Conservation (phyloP, 1,140 invertebrate genomes). For the Drosophila willistoni region DNA sequence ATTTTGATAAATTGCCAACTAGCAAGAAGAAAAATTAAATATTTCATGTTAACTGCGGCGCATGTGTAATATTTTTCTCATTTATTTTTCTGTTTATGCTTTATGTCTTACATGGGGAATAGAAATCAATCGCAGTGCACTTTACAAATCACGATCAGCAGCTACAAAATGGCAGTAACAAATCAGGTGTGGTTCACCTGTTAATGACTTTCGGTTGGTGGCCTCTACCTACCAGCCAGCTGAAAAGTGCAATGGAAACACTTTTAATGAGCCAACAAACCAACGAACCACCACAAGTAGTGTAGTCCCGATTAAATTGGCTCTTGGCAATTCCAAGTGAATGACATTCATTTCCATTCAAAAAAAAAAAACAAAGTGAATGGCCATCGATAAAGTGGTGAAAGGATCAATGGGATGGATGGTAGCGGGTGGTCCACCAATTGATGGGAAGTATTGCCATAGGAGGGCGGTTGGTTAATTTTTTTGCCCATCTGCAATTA, state of each 20-base stretch:
- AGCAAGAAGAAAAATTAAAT: slow-evolving; percentile 38
- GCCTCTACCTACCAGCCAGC: slow-evolving; percentile 30
- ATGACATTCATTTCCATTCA: slow-evolving; percentile 48
- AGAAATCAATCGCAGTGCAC: slow-evolving; percentile 55
- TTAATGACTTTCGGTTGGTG: slow-evolving; percentile 71
- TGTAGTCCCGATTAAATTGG: slow-evolving; percentile 40
- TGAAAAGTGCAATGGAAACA: slow-evolving; percentile 50
- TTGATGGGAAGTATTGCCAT: slow-evolving; percentile 1
- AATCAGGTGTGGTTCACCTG: slow-evolving; percentile 61
- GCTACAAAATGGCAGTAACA: slow-evolving; percentile 42
- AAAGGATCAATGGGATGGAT: slow-evolving; percentile 39
- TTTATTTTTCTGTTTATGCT: slow-evolving; percentile 14
- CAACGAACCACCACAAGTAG: slow-evolving; percentile 15
- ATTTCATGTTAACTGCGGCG: slow-evolving; percentile 48
- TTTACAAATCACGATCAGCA: slow-evolving; percentile 67
- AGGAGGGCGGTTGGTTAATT: slow-evolving; percentile 32
- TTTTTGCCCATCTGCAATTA: slow-evolving; percentile 42
- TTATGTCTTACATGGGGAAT: slow-evolving; percentile 44
- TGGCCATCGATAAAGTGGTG: slow-evolving; percentile 43
- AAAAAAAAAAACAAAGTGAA: slow-evolving; percentile 39
- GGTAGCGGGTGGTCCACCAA: neutral
- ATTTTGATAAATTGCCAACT: slow-evolving; percentile 43
- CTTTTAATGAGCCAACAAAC: slow-evolving; percentile 55
- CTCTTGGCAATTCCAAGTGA: slow-evolving; percentile 42
- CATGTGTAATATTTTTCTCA: slow-evolving; percentile 49